Evolutionary conservation across 2,113 vertebrate genomes (phyloP), one percentile per base, ranked within the genome.

Genomic region (Cyanocitta stelleri): DNA sequence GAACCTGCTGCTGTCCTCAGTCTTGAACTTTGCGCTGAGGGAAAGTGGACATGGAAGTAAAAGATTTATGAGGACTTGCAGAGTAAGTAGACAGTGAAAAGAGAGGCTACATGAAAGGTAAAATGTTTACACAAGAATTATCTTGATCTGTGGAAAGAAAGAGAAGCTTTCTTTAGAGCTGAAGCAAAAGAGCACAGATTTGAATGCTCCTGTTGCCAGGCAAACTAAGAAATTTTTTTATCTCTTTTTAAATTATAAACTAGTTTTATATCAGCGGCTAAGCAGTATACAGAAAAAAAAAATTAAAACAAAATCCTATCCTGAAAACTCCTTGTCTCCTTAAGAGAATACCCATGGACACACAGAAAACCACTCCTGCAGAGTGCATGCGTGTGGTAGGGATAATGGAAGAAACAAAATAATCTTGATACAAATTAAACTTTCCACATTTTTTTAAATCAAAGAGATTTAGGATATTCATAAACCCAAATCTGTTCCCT

Each of bases 401-500:
- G 41, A 78, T 85, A 90, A 93, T 30, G 30, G 16, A 44, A 93
- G 66, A 71, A 85, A 33, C 85, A 48, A 91, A 90, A 54, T 32
- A 56, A 62, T 63, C 56, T 67, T 51, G 17, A 59, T 48, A 49
- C 39, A 59, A 93, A 87, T 67, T 33, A 95, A 81, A 55, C 10
- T 73, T 77, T 59, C 37, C 26, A 26, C 79, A 11, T 89, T 92
- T 66, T 63, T 85, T 56, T 24, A 64, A 91, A 95, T 90, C 87
- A 93, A 81, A 96, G 69, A 84, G 43, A 93, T 94, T 96, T 93
- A 90, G 33, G 71, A 84, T 79, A 90, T 92, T 90, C 95, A 93
- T 81, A 97, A 95, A 87, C 61, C 90, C 55, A 82, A 56, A 89
- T 73, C 67, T 83, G 29, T 74, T 95, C 79, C 16, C 64, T 93